Base-by-base conservation (phyloP, 2,113 vertebrate species). In the Glaucidium brasilianum region DNA sequence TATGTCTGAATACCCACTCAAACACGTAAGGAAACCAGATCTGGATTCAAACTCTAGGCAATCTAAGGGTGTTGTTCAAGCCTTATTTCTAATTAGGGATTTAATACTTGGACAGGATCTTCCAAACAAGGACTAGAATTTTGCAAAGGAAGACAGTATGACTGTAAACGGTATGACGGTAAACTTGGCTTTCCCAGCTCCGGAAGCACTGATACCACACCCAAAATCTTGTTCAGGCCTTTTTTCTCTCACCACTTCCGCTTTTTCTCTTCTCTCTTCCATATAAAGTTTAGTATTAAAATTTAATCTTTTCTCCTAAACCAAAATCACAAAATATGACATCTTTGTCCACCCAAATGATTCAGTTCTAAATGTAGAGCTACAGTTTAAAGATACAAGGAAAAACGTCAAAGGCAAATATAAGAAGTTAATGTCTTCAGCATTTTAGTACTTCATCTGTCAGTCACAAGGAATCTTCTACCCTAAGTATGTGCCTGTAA, bases 211-310 rank as follows among this genome's bases (percentile, higher is more conserved):
- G 73, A 87, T 12, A 92, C 92, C 92, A 90, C 94, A 91, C 95
- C 94, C 94, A 85, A 89, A 89, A 79, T 79, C 86, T 91, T 62
- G 22, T 78, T 85, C 72, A 20, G 15, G 37, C 20, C 62, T 64
- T 74, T 86, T 85, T 83, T 77, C 55, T 74, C 37, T 50, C 41
- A 58, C 43, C 29, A 41, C 84, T 96, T 97, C 94, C 82, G 85
- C 84, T 96, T 97, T 91, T 91, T 66, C 77, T 95, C 69, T 82
- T 95, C 60, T 94, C 73, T 92, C 94, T 92, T 92, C 69, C 58
- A 68, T 12, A 88, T n/a, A 41, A 94, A 85, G 41, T 58, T 78
- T 58, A 76, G 32, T 18, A 32, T 10, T 32, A 78, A 37, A 32
- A 69, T 91, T 64, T 73, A 55, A 64, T 62, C 13, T 84, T 73